phyloP scores from a whole-genome alignment of 1,140 invertebrate genomes.

The Hypothenemus hampei region DNA sequence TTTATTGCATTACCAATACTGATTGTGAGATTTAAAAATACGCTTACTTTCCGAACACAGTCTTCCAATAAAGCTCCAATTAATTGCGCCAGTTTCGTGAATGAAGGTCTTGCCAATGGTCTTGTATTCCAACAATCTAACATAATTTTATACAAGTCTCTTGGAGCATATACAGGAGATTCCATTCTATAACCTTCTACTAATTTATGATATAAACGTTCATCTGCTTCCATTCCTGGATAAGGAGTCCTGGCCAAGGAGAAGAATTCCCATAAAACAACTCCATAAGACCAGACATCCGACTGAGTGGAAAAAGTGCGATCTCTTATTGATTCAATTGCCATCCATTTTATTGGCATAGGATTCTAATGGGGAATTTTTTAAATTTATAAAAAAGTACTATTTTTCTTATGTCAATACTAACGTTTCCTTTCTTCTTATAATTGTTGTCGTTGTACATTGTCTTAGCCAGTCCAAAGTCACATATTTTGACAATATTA shows the following conservation, averaged over 20 bases:
- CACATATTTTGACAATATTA: constrained; percentile 90
- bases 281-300: constrained; percentile 91
- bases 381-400: constrained; percentile 1
- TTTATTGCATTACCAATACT: constrained; percentile 4
- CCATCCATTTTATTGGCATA: constrained; percentile 79
- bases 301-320: constrained; percentile 79
- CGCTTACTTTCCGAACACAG: constrained; percentile 70
- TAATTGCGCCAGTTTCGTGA: constrained; percentile 65
- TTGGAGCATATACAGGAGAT: constrained; percentile 71
- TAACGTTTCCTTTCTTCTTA: constrained; percentile 82
- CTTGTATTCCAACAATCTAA: constrained; percentile 77
- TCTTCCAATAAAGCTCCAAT: constrained; percentile 78
- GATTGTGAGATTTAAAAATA: no score
- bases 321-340: constrained; percentile 75
- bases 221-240: constrained; percentile 70
- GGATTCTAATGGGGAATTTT: constrained; percentile 52
- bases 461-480: constrained; percentile 91
- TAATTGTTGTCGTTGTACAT: constrained; percentile 92
- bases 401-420: constrained; percentile 35
- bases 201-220: constrained; percentile 68
- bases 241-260: constrained; percentile 87
- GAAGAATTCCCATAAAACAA: constrained; percentile 94
- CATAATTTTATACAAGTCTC: constrained; percentile 81
- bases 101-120: constrained; percentile 71
- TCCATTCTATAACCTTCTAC: constrained; percentile 83